A percentile compares a stretch with the other conserved stretches of the same genome.
phyloP scores from a whole-genome alignment of 2,888 invertebrate species.

The Xanthia icteritia region DNA sequence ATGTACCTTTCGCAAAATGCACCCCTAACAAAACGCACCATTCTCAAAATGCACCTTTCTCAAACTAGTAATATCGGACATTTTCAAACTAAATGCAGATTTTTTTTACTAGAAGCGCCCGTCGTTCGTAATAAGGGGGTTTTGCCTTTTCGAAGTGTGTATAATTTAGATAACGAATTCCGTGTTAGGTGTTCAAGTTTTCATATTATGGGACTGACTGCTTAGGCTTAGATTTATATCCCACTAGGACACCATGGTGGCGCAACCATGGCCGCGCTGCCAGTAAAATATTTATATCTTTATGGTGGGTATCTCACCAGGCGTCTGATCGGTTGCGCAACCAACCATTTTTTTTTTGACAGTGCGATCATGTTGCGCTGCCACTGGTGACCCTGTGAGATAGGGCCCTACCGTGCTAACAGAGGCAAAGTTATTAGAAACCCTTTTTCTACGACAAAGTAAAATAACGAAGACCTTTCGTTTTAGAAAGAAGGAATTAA shows the following conservation, averaged over 20 bases:
- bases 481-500: not conserved
- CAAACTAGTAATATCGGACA: not conserved
- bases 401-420: not conserved
- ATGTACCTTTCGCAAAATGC: too few species aligned
- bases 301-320: too few species aligned
- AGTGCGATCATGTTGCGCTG: too few species aligned
- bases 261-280: too few species aligned
- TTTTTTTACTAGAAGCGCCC: not conserved
- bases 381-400: too few species aligned
- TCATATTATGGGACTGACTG: not conserved
- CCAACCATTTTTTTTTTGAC: too few species aligned
- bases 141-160: not conserved
- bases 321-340: too few species aligned
- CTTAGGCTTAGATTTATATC: too few species aligned
- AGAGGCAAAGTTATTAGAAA: not conserved
- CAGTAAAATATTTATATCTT: too few species aligned
- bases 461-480: not conserved
- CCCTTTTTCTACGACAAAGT: not conserved
- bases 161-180: not conserved
- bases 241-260: too few species aligned
- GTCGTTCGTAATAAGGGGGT: not conserved
- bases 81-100: not conserved
- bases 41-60: too few species aligned
- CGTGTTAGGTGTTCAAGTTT: not conserved
- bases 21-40: too few species aligned